Evolutionary conservation across 30 jellyfish, hydroid and myxozoan species (phyloP).

Genomic region (Chironex yamaguchii): DNA sequence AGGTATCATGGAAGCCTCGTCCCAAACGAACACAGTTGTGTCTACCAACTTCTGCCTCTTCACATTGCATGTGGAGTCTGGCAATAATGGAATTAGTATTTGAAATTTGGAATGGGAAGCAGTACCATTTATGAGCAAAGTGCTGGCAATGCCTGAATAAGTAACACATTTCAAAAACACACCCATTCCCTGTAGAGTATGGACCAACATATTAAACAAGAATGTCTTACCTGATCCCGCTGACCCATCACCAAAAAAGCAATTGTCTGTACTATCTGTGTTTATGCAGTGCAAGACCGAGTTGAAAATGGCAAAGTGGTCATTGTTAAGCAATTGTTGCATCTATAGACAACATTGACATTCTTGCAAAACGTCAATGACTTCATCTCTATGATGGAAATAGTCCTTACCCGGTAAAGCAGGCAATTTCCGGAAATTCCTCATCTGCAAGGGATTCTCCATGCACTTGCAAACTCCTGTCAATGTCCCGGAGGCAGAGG

Average conservation of each 20-base stretch:
- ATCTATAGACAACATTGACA: no score
- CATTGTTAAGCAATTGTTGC: no score
- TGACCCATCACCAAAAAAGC: constrained; percentile 21
- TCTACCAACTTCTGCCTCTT: constrained; percentile 1
- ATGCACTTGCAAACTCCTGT: background rate
- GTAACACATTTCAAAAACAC: constrained; percentile 6
- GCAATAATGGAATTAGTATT: constrained; percentile 18
- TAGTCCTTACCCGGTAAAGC: no score
- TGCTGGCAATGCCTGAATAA: constrained; percentile 40
- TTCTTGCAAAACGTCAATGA: no score
- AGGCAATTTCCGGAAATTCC: no score
- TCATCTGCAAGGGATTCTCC: background rate
- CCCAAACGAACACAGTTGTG: constrained; percentile 30
- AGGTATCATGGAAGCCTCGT: constrained; percentile 69
- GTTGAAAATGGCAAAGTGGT: no score
- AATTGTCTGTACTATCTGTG: no score
- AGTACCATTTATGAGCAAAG: constrained; percentile 39
- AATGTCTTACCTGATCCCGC: constrained; percentile 71
- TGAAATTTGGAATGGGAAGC: constrained; percentile 39
- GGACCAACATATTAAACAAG: constrained; percentile 6
- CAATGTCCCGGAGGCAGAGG: background rate
- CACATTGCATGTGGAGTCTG: constrained; percentile 31
- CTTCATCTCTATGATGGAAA: no score
- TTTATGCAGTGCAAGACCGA: no score
- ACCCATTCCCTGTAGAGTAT: background rate